phyloP scores from a whole-genome alignment of 2,113 vertebrate species.

The Turdus rufiventris region DNA sequence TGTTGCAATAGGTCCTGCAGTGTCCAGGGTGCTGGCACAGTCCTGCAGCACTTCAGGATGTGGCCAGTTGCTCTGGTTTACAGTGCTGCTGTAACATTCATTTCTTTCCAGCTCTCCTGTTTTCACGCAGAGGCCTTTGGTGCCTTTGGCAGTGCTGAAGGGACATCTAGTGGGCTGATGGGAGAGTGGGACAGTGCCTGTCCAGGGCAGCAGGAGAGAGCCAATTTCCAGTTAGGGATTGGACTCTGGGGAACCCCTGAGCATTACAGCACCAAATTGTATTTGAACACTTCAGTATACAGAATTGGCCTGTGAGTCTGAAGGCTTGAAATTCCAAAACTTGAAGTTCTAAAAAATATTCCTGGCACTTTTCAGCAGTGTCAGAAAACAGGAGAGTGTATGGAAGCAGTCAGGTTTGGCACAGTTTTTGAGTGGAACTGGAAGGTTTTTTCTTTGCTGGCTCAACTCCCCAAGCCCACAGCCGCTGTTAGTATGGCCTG shows the following conservation, averaged over 20 bases:
- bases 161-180: constrained; percentile 14
- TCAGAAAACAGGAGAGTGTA: not conserved
- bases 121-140: not conserved
- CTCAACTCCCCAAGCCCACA: not conserved
- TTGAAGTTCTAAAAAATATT: not conserved
- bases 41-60: not conserved
- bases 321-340: not conserved
- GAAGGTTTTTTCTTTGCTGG: not conserved
- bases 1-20: not conserved
- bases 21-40: not conserved
- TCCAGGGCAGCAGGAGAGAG: not conserved
- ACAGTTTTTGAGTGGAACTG: not conserved
- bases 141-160: not conserved
- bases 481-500: not conserved
- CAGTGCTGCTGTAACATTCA: fast-evolving
- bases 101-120: not conserved
- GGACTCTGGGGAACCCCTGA: not conserved
- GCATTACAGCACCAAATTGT: not conserved
- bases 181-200: not conserved
- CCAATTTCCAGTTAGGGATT: not conserved
- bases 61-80: no score
- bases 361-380: not conserved
- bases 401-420: not conserved
- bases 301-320: not conserved
- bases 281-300: not conserved